Percentiles rank a stretch among this genome's conserved stretches.
Conservation (phyloP, 2,113 vertebrate genomes). For the Pseudolaguvia tuberculata region DNA sequence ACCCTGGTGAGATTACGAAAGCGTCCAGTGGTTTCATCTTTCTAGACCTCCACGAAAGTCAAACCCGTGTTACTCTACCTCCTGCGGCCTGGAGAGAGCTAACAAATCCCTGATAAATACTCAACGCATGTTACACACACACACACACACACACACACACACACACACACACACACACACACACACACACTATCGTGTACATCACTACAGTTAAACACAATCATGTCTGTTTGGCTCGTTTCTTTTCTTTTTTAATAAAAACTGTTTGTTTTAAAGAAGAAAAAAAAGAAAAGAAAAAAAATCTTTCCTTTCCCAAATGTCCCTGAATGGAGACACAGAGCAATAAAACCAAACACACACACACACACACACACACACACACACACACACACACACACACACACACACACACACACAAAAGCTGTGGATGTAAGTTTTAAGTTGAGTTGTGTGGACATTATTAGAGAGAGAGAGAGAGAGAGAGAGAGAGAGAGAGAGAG, state of each 20-base stretch:
- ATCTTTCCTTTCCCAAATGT: background rate
- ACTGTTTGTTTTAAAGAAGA: background rate
- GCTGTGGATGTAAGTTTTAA: background rate
- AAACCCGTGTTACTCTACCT: conserved; percentile 29
- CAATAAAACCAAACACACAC: conserved; percentile 4
- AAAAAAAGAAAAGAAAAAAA: background rate
- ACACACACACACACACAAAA: conserved; percentile 6
- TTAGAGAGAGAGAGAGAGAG: no score
- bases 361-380: conserved; percentile 2
- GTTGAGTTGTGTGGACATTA: conserved; percentile 1
- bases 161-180: background rate
- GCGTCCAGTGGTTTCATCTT: conserved; percentile 34
- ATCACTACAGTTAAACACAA: background rate
- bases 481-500: no score
- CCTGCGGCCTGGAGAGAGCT: conserved; percentile 24
- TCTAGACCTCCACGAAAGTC: conserved; percentile 23
- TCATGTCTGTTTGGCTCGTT: background rate
- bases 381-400: conserved; percentile 3
- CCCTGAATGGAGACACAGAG: background rate
- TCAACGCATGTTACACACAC: no score
- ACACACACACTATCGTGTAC: background rate
- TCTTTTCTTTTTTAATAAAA: background rate
- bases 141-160: background rate
- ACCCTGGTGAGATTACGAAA: conserved; percentile 31
- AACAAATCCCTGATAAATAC: conserved; percentile 17